Percentiles rank a stretch among this genome's conserved stretches.
Conservation (phyloP, 1,140 invertebrate genomes). For the Aplysia californica region DNA sequence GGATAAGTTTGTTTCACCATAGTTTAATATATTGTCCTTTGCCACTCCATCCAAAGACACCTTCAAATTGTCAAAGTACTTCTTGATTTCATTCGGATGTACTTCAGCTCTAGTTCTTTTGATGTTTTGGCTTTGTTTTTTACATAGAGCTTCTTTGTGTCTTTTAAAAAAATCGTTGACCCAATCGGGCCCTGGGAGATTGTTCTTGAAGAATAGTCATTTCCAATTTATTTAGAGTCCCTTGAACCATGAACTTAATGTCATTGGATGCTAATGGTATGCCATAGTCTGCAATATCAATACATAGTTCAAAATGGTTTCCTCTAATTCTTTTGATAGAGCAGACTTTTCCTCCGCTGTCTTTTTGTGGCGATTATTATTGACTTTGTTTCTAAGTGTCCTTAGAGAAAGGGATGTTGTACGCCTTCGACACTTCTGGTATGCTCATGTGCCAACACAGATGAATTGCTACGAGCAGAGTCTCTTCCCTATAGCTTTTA, state of each 20-base stretch:
- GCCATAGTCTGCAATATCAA: neutral
- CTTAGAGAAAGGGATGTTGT: neutral
- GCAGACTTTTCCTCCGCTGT: slow-evolving; percentile 24
- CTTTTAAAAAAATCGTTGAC: neutral
- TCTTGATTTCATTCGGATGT: neutral
- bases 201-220: neutral
- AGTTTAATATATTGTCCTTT: slow-evolving; percentile 34
- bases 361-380: neutral
- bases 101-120: slow-evolving; percentile 9
- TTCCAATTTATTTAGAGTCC: neutral
- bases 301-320: slow-evolving; percentile 33
- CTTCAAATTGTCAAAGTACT: slow-evolving; percentile 13
- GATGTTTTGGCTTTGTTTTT: slow-evolving; percentile 16
- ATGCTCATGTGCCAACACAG: neutral
- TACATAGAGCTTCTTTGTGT: neutral
- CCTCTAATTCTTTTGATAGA: slow-evolving; percentile 38
- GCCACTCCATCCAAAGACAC: slow-evolving; percentile 11
- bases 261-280: neutral
- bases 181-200: slow-evolving; percentile 12
- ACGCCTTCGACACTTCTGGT: neutral
- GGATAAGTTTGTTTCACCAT: slow-evolving; percentile 67
- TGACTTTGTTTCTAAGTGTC: slow-evolving; percentile 1
- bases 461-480: neutral
- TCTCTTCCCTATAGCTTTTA: slow-evolving; percentile 8
- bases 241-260: neutral